These are phyloP conservation scores for Gopherus evgoodei DNA, from an alignment of 2,113 vertebrate genomes.

Conservation along the genomic window DNA sequence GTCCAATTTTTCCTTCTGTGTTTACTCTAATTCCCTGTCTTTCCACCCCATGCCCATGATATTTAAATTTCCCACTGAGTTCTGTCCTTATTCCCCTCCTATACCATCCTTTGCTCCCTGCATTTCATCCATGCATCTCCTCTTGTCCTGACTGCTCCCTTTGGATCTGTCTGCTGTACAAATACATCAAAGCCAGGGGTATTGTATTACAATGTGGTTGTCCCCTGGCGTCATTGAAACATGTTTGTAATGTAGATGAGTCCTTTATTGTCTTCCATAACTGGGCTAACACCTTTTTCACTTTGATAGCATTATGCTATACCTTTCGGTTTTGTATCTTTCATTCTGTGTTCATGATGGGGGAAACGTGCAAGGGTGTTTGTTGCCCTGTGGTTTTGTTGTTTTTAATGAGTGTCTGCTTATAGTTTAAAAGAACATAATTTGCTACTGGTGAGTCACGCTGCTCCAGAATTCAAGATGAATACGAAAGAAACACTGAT, in stretches of 20 bases:
- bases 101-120: not conserved
- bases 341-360: not conserved
- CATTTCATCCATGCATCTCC: not conserved
- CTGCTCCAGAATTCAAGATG: not conserved
- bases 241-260: not conserved
- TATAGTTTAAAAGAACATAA: not conserved
- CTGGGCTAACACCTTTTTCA: not conserved
- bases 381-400: not conserved
- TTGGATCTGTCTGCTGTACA: not conserved
- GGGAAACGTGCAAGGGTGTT: not conserved
- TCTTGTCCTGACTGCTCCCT: not conserved
- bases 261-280: not conserved
- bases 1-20: not conserved
- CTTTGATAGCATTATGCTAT: not conserved
- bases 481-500: not conserved
- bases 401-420: not conserved
- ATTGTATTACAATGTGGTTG: accelerated
- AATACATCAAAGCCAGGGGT: not conserved
- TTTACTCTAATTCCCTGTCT: not conserved
- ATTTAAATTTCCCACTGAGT: not conserved
- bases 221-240: not conserved
- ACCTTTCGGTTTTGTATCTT: not conserved
- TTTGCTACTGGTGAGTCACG: not conserved
- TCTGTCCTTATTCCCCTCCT: not conserved
- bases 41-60: not conserved